Evolutionary conservation across 2,888 invertebrate species (phyloP), one percentile per base, ranked within the genome.

Genomic region (Dynastes tityus): DNA sequence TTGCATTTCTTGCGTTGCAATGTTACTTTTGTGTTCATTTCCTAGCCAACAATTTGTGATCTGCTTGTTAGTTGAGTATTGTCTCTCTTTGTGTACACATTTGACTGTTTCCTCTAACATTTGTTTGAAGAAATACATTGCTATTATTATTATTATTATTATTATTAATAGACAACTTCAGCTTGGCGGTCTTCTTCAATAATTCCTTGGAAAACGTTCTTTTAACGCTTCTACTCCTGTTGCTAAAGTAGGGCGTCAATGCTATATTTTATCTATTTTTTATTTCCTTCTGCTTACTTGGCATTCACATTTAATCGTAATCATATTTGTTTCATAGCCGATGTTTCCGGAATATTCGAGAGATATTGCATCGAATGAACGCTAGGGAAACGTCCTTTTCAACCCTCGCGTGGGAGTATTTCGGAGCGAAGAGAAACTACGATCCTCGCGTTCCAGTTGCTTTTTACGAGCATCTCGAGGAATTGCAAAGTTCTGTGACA

Each of bases 401-500:
- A 27, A 63, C 65, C n/a, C 65, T 16, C 65, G 65, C 49, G 6
- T 49, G 49, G 49, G 67, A 49, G 13, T 49, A 68, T 16, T 22
- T 49, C 27, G 13, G 27, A 37, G 3, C n/a, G 16, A 32, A 29
- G 45, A n/a, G 65, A 27, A 68, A 45, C 27, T 8, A 29, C 61
- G 27, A 49, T 49, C 37, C 16, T 16, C 22, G 1, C 11, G 61
- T 27, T 61, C 22, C 27, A 27, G n/a, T 11, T 49, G 51, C 45
- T 68, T 53, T 68, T 68, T 68, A 68, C 49, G 67, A 68, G 32
- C 27, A 27, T 49, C 49, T 8, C 49, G 49, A 49, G 67, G 9
- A 22, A 68, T 49, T 40, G 40, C 65, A 32, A 65, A 65, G 40
- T 65, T 16, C 13, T 32, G 65, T 65, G 16, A 65, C n/a, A 65